phyloP scores from a whole-genome alignment of 2,888 invertebrate species.

The Chirona hameri region DNA sequence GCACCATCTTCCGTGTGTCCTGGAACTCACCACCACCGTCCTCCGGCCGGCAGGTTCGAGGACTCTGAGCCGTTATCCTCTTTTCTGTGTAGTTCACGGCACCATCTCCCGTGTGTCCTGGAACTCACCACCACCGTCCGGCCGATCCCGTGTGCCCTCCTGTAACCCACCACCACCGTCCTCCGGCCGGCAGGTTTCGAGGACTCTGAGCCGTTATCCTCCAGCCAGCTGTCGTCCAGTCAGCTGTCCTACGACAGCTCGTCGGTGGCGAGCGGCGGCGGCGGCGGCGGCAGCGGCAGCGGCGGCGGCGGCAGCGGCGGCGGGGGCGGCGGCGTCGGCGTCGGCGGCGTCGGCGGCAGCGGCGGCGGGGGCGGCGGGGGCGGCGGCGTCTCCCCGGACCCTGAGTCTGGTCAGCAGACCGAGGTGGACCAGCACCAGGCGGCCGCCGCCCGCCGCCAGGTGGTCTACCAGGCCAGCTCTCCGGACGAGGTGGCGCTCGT shows the following conservation, averaged over 20 bases:
- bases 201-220: too few relatives aligned
- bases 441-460: slow-evolving; percentile 33
- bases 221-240: too few relatives aligned
- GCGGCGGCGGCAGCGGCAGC: neutral
- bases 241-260: too few relatives aligned
- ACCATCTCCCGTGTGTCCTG: neutral
- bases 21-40: neutral
- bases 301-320: too few relatives aligned
- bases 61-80: neutral
- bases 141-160: too few relatives aligned
- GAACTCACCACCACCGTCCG: neutral
- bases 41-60: slow-evolving; percentile 34
- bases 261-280: too few relatives aligned
- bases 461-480: slow-evolving; percentile 66
- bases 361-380: too few relatives aligned
- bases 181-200: too few relatives aligned
- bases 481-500: slow-evolving; percentile 74
- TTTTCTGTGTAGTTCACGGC: neutral
- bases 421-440: neutral
- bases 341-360: too few relatives aligned
- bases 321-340: too few relatives aligned
- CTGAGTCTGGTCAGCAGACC: neutral
- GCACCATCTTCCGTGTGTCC: neutral
- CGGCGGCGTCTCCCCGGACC: neutral
- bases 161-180: too few relatives aligned